Evolutionary conservation across 2,113 vertebrate species (phyloP), one percentile per base, ranked within the genome.

Genomic region (Mormyrus iriodes): DNA sequence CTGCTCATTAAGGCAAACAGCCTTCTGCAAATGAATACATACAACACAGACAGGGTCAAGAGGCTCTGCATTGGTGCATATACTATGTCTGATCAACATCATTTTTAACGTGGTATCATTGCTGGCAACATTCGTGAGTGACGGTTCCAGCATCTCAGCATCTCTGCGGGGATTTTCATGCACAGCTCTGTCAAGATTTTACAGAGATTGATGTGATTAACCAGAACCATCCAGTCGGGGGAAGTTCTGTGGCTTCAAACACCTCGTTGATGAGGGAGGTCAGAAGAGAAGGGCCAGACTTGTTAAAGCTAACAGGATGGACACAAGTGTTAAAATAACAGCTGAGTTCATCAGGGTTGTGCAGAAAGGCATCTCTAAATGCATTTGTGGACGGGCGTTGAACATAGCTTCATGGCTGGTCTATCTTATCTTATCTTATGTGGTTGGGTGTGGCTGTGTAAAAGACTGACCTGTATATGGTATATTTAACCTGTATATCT

Each of bases 241-340:
- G 35, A 15, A 79, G 31, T 42, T 79, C 35, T 39, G 73, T 42
- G 73, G 73, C 73, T 79, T 4, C 31, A 42, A 19, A 42, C 35
- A 17, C 73, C 35, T 79, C 19, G 10, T 79, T 79, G 73, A 79
- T 79, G 73, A 19, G 73, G 35, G 31, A 79, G 73, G 73, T 79
- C 73, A 79, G 73, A 42, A 7, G 35, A 79, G 35, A 79, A 42
- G 13, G 12, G 15, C 73, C 73, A 79, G 73, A 79, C 73, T 42
- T 35, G 39, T 79, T 79, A 79, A 79, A 42, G 35, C 73, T 79
- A 79, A 79, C 73, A 79, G 35, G 73, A 42, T 17, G 73, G 73
- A 35, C 73, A 79, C 73, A 42, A 79, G 73, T 79, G 73, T 5
- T 42, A 79, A 79, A 79, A 79, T 79, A 79, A 79, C 73, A 79